Conservation (phyloP, 1,140 invertebrate genomes). For the Sesamia nonagrioides region DNA sequence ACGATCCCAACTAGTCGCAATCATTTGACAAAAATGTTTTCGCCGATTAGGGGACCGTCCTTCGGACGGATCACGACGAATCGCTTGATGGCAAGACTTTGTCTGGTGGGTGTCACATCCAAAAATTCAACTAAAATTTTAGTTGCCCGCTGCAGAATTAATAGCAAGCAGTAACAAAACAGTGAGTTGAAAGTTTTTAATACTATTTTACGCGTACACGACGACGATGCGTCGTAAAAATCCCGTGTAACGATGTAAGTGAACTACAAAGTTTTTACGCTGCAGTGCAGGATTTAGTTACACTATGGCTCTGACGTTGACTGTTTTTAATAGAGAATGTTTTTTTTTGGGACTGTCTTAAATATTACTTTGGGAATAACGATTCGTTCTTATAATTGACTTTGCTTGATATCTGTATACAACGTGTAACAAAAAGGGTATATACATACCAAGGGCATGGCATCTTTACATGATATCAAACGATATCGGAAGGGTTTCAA, state of each 20-base stretch:
- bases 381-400: not conserved
- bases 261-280: not conserved
- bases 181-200: constrained; percentile 16
- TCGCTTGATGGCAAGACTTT: no score
- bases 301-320: not conserved
- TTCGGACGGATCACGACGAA: no score
- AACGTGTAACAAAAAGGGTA: no score
- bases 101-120: no score
- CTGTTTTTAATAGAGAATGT: not conserved
- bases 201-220: not conserved
- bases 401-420: not conserved
- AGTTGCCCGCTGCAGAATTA: not conserved
- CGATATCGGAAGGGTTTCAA: no score
- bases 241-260: not conserved
- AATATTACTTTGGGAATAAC: not conserved
- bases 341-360: not conserved
- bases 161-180: not conserved
- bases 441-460: no score
- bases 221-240: constrained; percentile 8
- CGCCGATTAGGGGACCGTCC: no score
- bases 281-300: not conserved
- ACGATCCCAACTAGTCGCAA: no score
- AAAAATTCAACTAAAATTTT: no score
- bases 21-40: no score
- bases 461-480: no score